Percentiles rank a stretch among this genome's conserved stretches.
Evolutionary conservation across 1,140 invertebrate species (phyloP).

Genomic region (Cepaea nemoralis): DNA sequence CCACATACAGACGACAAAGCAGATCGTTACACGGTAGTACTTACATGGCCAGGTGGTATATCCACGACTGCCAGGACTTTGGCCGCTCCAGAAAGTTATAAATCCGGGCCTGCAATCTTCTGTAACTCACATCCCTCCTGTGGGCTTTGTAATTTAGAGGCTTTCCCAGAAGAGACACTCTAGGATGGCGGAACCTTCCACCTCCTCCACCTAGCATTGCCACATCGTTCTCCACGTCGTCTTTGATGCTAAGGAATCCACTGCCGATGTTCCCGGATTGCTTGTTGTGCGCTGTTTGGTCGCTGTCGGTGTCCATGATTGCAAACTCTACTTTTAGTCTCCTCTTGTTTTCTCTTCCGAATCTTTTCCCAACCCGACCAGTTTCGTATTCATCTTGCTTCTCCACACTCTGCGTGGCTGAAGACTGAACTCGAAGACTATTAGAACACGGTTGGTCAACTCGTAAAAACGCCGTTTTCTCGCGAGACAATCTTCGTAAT

Average conservation of each 20-base stretch:
- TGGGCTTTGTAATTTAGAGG: conserved; percentile 89
- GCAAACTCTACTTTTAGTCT: conserved; percentile 57
- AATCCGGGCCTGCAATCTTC: conserved; percentile 87
- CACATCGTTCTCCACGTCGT: conserved; percentile 42
- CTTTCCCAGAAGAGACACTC: conserved; percentile 91
- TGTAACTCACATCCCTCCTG: conserved; percentile 85
- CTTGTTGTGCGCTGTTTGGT: conserved; percentile 40
- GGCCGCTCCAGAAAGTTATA: conserved; percentile 96
- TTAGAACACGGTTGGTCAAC: background rate
- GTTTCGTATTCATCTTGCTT: background rate
- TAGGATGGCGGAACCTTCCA: conserved; percentile 67
- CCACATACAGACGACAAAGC: too few species aligned
- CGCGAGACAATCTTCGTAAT: background rate
- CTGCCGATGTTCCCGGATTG: conserved; percentile 37
- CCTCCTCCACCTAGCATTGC: conserved; percentile 52
- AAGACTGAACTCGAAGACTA: background rate
- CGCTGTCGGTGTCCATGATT: conserved; percentile 52
- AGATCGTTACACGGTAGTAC: too few species aligned
- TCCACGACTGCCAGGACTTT: conserved; percentile 84
- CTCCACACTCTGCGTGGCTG: background rate
- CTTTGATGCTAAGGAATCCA: background rate
- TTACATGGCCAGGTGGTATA: conserved; percentile 95
- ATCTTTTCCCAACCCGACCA: conserved; percentile 76
- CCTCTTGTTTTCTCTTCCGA: conserved; percentile 46
- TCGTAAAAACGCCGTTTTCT: background rate